Evolutionary conservation across 2,113 vertebrate species (phyloP), one percentile per base, ranked within the genome.

Genomic region (Eulemur rufifrons): DNA sequence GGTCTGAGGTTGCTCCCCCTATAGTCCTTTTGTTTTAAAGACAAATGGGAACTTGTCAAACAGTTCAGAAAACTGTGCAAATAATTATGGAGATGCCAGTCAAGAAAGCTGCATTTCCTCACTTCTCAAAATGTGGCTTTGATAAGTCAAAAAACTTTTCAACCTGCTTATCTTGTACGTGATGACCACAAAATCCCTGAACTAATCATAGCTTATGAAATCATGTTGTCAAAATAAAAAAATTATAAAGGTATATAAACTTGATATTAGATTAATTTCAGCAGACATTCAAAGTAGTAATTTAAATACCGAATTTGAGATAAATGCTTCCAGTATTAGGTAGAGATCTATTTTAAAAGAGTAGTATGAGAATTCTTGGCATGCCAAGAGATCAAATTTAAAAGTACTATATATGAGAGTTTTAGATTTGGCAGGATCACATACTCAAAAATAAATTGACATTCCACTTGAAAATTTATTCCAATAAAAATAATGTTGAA

Each of bases 301-400:
- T 97, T 97, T 89, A 96, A 98, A 85, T 97, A 97, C 37, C 96
- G 69, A 98, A 95, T 98, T 97, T 93, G 90, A 95, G 87, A 95
- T 96, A 96, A 96, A 95, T 92, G 92, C 73, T 97, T 95, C 95
- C 68, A 94, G 96, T 98, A 95, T 95, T 88, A 93, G 39, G 45
- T 50, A 97, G 97, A 91, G 90, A 74, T 94, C 59, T 91, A 92
- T 94, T 96, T 90, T 96, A 96, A 91, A 92, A 94, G 73, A 63
- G 32, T 69, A 54, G 47, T 90, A 77, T 61, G 71, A 96, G 34
- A 96, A 96, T 97, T 96, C 91, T 86, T 97, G 92, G 66, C 32
- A 94, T 95, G 56, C 92, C 86, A 95, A 78, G 54, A 94, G 64
- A 96, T 90, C 82, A 95, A 56, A 93, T 97, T 95, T 97, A 56